Conservation (phyloP, 1,140 invertebrate species). For the Drusus annulatus region DNA sequence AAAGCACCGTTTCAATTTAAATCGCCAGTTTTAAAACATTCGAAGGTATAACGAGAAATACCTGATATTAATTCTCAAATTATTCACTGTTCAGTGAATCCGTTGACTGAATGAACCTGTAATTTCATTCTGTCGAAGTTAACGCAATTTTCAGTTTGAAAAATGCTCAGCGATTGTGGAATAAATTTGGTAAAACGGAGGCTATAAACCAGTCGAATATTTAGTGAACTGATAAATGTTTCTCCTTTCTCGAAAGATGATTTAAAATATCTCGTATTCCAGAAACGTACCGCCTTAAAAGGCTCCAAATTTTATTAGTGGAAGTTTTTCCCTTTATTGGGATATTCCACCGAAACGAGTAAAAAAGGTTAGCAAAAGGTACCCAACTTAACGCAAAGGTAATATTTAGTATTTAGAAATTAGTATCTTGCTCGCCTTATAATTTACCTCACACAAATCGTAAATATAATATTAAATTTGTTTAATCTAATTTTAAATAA, state of each 20-base stretch:
- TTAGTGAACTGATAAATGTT: slow-evolving; percentile 1
- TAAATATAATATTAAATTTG: too few relatives aligned
- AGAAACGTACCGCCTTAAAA: background rate
- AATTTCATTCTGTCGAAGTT: background rate
- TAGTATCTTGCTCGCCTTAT: too few relatives aligned
- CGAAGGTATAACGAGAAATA: background rate
- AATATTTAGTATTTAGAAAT: too few relatives aligned
- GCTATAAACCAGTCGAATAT: slow-evolving; percentile 2
- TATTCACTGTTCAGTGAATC: background rate
- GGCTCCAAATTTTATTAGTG: slow-evolving; percentile 7
- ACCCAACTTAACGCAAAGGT: too few relatives aligned
- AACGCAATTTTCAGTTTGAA: background rate
- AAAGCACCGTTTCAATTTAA: background rate
- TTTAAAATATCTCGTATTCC: slow-evolving; percentile 5
- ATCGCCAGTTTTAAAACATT: slow-evolving; percentile 1
- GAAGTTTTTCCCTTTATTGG: background rate
- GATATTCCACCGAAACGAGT: background rate
- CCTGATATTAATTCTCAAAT: background rate
- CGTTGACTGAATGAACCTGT: background rate
- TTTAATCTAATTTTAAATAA: too few relatives aligned
- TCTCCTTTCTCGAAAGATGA: background rate
- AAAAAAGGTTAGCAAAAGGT: background rate
- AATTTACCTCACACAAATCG: too few relatives aligned
- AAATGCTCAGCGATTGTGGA: background rate
- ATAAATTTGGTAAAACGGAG: background rate